Conservation (phyloP, 2,113 vertebrate species). For the Columba janthina region DNA sequence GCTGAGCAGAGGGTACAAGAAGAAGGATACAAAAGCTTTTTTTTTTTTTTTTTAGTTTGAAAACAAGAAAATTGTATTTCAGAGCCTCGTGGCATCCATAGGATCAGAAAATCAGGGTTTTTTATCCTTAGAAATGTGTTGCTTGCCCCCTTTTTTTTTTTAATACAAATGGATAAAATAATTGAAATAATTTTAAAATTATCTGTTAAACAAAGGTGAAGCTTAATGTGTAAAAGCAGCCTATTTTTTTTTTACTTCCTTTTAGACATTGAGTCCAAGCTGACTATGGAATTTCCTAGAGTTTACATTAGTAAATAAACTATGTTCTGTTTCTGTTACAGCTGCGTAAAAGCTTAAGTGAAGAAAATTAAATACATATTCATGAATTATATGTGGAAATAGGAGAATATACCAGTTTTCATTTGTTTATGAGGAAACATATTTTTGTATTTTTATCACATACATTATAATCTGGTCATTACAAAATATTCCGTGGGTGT, state of each 20-base stretch:
- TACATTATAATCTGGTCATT: neutral
- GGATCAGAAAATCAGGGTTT: neutral
- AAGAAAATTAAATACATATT: neutral
- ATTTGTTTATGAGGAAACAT: neutral
- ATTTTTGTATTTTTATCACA: neutral
- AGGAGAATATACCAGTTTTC: neutral
- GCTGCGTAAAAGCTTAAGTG: neutral
- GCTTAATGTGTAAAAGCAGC: neutral
- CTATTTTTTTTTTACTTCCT: neutral
- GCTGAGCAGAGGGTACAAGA: neutral
- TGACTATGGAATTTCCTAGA: neutral
- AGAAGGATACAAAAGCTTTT: neutral
- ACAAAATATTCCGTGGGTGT: neutral
- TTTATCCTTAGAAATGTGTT: neutral
- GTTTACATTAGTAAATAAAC: neutral
- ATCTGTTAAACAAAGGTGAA: neutral
- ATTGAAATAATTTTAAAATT: neutral
- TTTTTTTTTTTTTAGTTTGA: neutral
- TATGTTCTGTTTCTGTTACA: neutral
- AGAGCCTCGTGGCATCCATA: accelerated
- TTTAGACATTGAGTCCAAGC: neutral
- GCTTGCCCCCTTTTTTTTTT: neutral
- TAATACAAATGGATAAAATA: neutral
- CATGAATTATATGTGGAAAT: neutral
- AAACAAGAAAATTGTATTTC: neutral